A percentile compares a stretch with the other conserved stretches of the same genome.
Evolutionary conservation across 2,888 invertebrate genomes (phyloP).

Genomic region (Perdita meconis): DNA sequence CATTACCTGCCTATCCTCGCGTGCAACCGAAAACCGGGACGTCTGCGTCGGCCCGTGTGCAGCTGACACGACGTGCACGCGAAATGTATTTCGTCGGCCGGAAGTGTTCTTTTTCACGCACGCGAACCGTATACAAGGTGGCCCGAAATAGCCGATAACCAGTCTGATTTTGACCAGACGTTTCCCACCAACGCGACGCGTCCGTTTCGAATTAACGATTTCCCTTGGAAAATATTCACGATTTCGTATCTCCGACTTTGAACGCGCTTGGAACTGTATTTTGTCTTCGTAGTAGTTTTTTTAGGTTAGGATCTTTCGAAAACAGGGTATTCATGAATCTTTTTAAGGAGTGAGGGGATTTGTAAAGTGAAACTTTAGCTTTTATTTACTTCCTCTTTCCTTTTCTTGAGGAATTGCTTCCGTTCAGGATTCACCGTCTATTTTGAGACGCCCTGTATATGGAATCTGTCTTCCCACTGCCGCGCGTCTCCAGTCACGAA

Average conservation of each 20-base stretch:
- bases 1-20: constrained; percentile 54
- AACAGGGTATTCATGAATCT: no score
- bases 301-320: no score
- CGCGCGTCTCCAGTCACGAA: background rate
- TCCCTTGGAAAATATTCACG: no score
- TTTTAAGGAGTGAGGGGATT: no score
- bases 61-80: constrained; percentile 31
- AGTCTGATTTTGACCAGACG: background rate
- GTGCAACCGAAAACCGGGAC: constrained; percentile 60
- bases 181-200: background rate
- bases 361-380: no score
- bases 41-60: constrained; percentile 57
- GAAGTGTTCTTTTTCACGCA: constrained; percentile 36
- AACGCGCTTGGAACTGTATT: no score
- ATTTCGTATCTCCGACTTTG: no score
- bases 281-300: no score
- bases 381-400: no score
- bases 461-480: background rate
- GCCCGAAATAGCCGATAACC: background rate
- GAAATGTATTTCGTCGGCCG: constrained; percentile 36
- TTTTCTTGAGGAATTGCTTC: no score
- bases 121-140: background rate
- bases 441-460: background rate
- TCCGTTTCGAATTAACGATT: background rate
- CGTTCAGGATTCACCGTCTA: background rate